Evolutionary conservation across 2,888 invertebrate genomes (phyloP), one percentile per base, ranked within the genome.

Genomic region (Catocala sponsa): DNA sequence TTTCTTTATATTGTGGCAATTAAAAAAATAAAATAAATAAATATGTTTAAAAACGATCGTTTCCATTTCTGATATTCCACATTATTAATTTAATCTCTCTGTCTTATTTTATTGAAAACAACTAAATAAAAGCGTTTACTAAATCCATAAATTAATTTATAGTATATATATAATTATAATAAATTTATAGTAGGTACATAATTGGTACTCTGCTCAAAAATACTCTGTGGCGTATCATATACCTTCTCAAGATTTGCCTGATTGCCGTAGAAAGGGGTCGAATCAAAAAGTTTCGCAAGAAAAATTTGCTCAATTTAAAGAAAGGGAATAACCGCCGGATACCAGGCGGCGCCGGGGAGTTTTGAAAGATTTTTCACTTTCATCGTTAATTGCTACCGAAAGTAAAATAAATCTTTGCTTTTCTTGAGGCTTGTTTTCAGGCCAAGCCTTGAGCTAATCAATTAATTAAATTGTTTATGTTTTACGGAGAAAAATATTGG

Each of bases 351-450:
- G 81, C 78, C 78, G 75, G 74, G 74, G 88, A 92, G 84, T 91
- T 91, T 87, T 72, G 83, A 84, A 87, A 91, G 91, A 94, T 94
- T 94, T 94, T 94, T 94, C 94, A 94, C 92, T 94, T 89, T 90
- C 90, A 88, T 87, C 90, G 84, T 90, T 94, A 94, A 94, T 94
- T 94, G 91, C 86, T 88, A 90, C 83, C 78, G 82, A 91, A 84
- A 94, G 91, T 91, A 90, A 92, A 94, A 92, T 92, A 92, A 92
- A 92, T 91, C 92, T 90, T 85, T 88, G 84, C 88, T 84, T 88
- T 88, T 84, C 85, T 84, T 84, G 87, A 82, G 88, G 88, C 85
- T 88, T 91, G 89, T 90, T 89, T 82, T 76, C 71, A 74, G 63
- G 70, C 64, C 81, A 82, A 82, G 81, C 84, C 83, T 84, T 83